These are phyloP conservation scores for Lagria hirta DNA, from an alignment of 2,888 invertebrate species.

Conservation along the genomic window DNA sequence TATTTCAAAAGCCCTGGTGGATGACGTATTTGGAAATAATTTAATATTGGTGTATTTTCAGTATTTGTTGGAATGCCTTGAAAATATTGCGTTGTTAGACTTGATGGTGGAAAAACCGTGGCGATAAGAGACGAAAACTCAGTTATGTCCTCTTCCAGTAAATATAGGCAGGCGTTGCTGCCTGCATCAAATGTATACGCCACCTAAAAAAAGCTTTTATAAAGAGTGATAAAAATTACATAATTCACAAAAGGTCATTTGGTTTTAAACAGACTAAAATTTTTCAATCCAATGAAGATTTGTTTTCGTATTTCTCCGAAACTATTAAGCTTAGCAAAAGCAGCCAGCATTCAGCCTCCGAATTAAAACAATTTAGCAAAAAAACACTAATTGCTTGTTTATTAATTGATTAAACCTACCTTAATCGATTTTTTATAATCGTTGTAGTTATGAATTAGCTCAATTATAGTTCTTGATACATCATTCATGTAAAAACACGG, in stretches of 20 bases:
- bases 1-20: slow-evolving; percentile 69
- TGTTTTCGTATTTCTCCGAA: too few relatives aligned
- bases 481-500: slow-evolving; percentile 93
- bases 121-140: slow-evolving; percentile 69
- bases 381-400: too few relatives aligned
- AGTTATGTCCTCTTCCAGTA: slow-evolving; percentile 74
- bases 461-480: slow-evolving; percentile 76
- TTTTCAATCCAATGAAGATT: too few relatives aligned
- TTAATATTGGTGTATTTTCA: slow-evolving; percentile 13
- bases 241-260: background rate
- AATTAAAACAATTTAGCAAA: too few relatives aligned
- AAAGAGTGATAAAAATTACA: too few relatives aligned
- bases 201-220: too few relatives aligned
- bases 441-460: slow-evolving; percentile 84
- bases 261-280: background rate
- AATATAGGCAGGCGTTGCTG: slow-evolving; percentile 90
- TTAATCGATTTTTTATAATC: slow-evolving; percentile 62
- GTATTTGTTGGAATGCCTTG: slow-evolving; percentile 56
- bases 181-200: slow-evolving; percentile 99
- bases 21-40: too few relatives aligned
- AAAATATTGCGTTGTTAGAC: slow-evolving; percentile 55
- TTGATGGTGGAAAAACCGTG: slow-evolving; percentile 73
- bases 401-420: slow-evolving; percentile 51
- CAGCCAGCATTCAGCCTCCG: too few relatives aligned
- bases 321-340: too few relatives aligned